Evolutionary conservation across 2,113 vertebrate genomes (phyloP), one percentile per base, ranked within the genome.

Genomic region (Falcunculus frontatus): DNA sequence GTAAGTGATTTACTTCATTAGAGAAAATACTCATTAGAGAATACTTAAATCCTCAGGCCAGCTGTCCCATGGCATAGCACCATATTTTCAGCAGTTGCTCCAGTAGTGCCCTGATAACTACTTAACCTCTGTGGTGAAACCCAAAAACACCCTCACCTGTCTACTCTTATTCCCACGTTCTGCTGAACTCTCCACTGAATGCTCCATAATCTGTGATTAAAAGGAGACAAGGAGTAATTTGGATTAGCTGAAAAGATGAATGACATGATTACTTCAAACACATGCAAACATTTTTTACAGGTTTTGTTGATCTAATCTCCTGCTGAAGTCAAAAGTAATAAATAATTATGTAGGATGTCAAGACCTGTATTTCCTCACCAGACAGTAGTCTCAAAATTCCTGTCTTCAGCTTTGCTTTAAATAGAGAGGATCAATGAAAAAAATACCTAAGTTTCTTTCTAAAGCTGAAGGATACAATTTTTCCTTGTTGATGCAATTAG

Each of bases 351-450:
- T 52, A 42, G 19, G 26, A 52, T 74, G 16, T 42, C 49, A 85
- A 41, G 22, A 49, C 52, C n/a, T 87, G 56, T 76, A 35, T 88
- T 74, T 93, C 84, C 80, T 94, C 53, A 78, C 65, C 69, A 83
- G 79, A 42, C 19, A 72, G 53, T 15, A 76, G 13, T 73, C 50
- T 95, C 72, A 80, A 57, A 62, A 60, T 94, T 94, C 68, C 49
- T 89, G 78, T 93, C 42, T 75, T 68, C 53, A 93, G 60, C 90
- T 95, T 96, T 89, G 13, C 55, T 91, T 93, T 89, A 73, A 83
- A 63, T 35, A 16, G 46, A 77, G 39, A 62, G 3, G 26, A 56
- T 23, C 30, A 78, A 23, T 20, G 53, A 57, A 64, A 74, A 68
- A 75, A 75, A 69, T 46, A 75, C 11, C 16, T 57, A 63, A 50